Evolutionary conservation across 2,888 invertebrate genomes (phyloP).

Genomic region (Xanthia icteritia): DNA sequence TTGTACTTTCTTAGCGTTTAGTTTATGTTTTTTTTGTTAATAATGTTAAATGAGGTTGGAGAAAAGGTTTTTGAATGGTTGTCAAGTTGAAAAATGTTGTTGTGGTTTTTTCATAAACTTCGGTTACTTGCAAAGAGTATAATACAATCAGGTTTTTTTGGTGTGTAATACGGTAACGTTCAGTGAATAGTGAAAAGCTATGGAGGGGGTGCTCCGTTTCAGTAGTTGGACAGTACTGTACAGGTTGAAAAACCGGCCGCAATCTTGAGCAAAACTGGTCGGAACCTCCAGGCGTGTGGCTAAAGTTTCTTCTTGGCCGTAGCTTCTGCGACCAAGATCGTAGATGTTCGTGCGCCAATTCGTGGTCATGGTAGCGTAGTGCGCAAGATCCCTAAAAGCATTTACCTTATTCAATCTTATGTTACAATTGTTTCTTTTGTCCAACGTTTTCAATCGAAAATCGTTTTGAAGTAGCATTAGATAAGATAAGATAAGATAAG

Average conservation of each 20-base stretch:
- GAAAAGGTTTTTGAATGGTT: constrained; percentile 14
- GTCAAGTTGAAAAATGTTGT: not conserved
- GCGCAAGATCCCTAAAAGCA: not conserved
- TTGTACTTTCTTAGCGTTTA: constrained; percentile 52
- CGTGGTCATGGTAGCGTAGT: not conserved
- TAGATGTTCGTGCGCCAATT: not conserved
- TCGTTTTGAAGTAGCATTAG: not conserved
- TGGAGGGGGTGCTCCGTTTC: not conserved
- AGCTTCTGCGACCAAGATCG: not conserved
- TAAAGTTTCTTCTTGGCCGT: not conserved
- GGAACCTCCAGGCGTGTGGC: not conserved
- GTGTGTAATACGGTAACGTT: too few species aligned
- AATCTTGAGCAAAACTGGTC: not conserved
- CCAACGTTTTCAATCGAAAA: not conserved
- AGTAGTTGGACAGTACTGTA: not conserved
- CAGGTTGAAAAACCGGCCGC: not conserved
- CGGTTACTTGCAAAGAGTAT: not conserved
- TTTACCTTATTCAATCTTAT: not conserved
- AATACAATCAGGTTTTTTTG: not conserved
- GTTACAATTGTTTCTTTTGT: not conserved
- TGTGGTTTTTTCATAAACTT: not conserved
- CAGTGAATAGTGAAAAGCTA: too few species aligned
- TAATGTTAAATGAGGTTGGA: constrained; percentile 16
- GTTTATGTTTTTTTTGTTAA: constrained; percentile 38
- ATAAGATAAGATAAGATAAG: too few species aligned